Base-by-base conservation (phyloP, 2,888 invertebrate species). In the Drosophila subquinaria region DNA sequence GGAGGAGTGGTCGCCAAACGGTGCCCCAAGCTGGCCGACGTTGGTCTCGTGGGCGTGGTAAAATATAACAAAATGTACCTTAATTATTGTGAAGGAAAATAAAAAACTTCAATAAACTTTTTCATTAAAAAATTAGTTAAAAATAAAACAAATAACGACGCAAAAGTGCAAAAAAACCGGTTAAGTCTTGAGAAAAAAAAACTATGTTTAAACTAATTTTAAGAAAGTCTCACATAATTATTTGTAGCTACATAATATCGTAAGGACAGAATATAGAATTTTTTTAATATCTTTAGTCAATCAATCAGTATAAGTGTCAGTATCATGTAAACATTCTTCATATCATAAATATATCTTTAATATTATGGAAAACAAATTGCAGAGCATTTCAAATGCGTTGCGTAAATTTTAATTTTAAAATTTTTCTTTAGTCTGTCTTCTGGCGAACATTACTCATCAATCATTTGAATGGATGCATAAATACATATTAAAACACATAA, bases 401-500 rank as follows among this genome's bases (percentile, higher is more conserved):
- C 27, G 23, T 4, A 15, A 17, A 9, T 2, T 11, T 11, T 43
- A 50, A 55, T 48, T 30, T 8, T 11, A 35, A 8, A 3, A 11
- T 11, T 43, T 60, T 63, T 35, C 43, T 13, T 11, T n/a, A 35
- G 47, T 11, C 11, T 55, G 50, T 65, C 63, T 52, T 69, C 63
- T 61, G 76, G 59, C 69, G 69, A 55, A 52, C 65, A 76, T 76
- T 72, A 64, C 63, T 66, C 86, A 82, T 82, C 76, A 76, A 86
- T 86, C 86, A 82, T 73, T 76, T 55, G 57, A 69, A 60, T 81
- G 62, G 40, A 33, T 73, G 65, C 66, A 79, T 86, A 81, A 68
- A 83, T 86, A 67, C 64, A 81, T 74, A 81, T 71, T 51, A 69
- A 59, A 67, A 47, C 65, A 63, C 59, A 62, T 57, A 65, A 69